These are phyloP conservation scores for Spodoptera litura DNA, from an alignment of 1,140 invertebrate species.

Conservation along the genomic window DNA sequence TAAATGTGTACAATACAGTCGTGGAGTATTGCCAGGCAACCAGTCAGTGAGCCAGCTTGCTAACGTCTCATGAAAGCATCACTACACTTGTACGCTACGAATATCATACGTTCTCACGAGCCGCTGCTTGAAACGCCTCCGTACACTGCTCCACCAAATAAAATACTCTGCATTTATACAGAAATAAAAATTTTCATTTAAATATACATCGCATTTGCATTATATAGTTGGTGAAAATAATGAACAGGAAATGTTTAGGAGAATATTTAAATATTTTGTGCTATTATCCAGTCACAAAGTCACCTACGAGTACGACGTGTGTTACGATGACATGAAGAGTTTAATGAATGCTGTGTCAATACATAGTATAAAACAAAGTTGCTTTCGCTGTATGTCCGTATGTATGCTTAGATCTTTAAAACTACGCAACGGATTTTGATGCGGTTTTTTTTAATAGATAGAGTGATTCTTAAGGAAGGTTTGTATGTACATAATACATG, in stretches of 20 bases:
- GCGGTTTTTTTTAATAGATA: no score
- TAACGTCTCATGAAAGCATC: constrained; percentile 45
- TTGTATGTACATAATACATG: no score
- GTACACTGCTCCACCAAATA: constrained; percentile 5
- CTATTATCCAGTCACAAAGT: no score
- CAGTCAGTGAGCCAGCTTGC: not conserved
- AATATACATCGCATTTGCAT: constrained; percentile 2
- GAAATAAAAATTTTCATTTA: constrained; percentile 5
- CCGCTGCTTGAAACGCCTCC: constrained; percentile 11
- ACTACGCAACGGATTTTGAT: no score
- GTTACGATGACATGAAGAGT: no score
- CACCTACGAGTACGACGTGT: no score
- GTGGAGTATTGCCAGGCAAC: constrained; percentile 35
- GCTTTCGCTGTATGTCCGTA: no score
- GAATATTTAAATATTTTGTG: no score
- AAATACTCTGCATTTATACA: constrained; percentile 5
- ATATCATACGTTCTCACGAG: constrained; percentile 17
- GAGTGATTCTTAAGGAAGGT: no score
- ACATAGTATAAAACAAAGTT: no score
- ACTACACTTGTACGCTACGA: constrained; percentile 46
- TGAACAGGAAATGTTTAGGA: not conserved
- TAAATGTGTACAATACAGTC: constrained; percentile 1
- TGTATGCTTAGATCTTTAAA: no score
- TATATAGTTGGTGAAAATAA: constrained; percentile 6
- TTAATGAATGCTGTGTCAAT: no score